These are phyloP conservation scores for Petrocephalus sullivani DNA, from an alignment of 2,797 vertebrate species.

Conservation along the genomic window DNA sequence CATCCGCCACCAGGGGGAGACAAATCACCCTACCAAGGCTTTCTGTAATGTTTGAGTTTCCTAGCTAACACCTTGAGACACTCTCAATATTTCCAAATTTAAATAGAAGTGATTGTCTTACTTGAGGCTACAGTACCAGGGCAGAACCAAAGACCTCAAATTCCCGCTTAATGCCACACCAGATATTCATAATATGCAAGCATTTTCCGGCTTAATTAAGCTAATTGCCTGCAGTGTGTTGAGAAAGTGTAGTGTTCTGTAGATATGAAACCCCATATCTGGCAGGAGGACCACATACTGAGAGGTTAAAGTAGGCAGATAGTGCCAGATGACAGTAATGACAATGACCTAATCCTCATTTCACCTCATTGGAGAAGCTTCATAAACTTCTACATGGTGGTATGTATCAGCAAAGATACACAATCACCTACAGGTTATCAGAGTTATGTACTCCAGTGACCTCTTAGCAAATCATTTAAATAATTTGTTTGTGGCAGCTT, in stretches of 20 bases:
- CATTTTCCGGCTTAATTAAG: not conserved
- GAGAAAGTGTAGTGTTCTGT: not conserved
- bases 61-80: not conserved
- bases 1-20: not conserved
- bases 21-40: not conserved
- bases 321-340: too few relatives aligned
- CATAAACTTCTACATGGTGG: too few relatives aligned
- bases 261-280: not conserved
- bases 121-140: not conserved
- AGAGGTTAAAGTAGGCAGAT: too few relatives aligned
- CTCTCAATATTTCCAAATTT: not conserved
- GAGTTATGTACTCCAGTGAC: too few relatives aligned
- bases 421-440: too few relatives aligned
- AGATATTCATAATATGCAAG: not conserved
- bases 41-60: not conserved
- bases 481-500: too few relatives aligned
- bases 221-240: not conserved
- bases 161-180: not conserved
- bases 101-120: not conserved
- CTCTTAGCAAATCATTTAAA: too few relatives aligned
- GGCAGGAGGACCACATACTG: too few relatives aligned
- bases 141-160: not conserved
- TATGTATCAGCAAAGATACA: too few relatives aligned
- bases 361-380: too few relatives aligned
- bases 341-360: too few relatives aligned